Evolutionary conservation across 2,888 invertebrate genomes (phyloP).

Genomic region (Zygogramma bicolorata): DNA sequence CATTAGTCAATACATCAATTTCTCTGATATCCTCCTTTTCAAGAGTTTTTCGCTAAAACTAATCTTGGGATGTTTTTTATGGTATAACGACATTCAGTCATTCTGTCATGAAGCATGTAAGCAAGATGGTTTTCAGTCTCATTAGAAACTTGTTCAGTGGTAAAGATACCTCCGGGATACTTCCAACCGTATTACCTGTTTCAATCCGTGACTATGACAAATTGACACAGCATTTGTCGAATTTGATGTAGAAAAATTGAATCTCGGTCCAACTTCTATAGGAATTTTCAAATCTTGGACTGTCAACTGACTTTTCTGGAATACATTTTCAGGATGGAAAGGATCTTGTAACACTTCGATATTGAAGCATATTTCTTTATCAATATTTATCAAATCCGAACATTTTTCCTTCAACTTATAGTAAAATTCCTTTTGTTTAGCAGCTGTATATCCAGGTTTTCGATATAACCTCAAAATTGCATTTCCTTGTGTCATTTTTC

Average conservation of each 20-base stretch:
- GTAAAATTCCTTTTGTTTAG: conserved; percentile 72
- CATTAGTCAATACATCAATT: conserved; percentile 84
- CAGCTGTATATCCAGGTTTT: conserved; percentile 72
- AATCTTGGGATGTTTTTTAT: conserved; percentile 74
- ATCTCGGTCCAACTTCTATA: conserved; percentile 92
- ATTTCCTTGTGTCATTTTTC: conserved; percentile 42
- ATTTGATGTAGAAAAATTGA: conserved; percentile 95
- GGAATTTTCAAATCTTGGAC: conserved; percentile 67
- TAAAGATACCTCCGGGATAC: conserved; percentile 80
- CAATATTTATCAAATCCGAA: conserved; percentile 68
- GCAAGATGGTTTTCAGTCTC: conserved; percentile 69
- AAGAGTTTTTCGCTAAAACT: conserved; percentile 78
- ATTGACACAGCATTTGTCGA: conserved; percentile 97
- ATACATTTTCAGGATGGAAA: conserved; percentile 74
- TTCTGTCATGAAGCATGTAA: conserved; percentile 84
- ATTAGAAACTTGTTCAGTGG: conserved; percentile 62
- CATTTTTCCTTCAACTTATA: conserved; percentile 69
- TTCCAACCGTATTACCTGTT: conserved; percentile 84
- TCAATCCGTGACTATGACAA: conserved; percentile 85
- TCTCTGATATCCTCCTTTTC: conserved; percentile 82
- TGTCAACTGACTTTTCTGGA: conserved; percentile 69
- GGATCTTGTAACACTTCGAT: conserved; percentile 75
- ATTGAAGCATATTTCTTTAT: conserved; percentile 86
- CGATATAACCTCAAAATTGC: conserved; percentile 73
- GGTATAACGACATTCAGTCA: conserved; percentile 92